These are phyloP conservation scores for Pararge aegeria DNA, from an alignment of 1,140 invertebrate species.

Conservation along the genomic window DNA sequence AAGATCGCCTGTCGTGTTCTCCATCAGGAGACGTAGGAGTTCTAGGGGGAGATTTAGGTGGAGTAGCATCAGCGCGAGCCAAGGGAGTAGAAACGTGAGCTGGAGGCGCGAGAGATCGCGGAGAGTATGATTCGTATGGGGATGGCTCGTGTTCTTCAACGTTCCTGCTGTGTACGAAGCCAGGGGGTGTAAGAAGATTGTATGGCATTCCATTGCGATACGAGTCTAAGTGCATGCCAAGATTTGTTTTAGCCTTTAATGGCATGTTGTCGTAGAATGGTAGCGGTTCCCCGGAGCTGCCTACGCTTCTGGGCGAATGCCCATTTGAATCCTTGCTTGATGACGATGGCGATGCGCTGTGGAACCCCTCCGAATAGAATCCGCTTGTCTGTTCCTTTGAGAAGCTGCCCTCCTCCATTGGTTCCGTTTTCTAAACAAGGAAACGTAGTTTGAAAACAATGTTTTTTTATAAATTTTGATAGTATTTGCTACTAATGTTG, in stretches of 20 bases:
- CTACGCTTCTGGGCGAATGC: conserved; percentile 67
- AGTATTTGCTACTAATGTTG: background rate
- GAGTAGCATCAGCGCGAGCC: conserved; percentile 63
- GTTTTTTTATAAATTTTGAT: background rate
- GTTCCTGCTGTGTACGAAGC: conserved; percentile 52
- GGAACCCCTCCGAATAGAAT: conserved; percentile 77
- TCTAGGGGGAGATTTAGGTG: conserved; percentile 80
- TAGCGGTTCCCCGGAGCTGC: conserved; percentile 67
- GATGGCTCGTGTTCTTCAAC: conserved; percentile 58
- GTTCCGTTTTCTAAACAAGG: conserved; percentile 65
- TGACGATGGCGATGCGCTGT: conserved; percentile 74
- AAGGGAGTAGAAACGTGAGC: conserved; percentile 65
- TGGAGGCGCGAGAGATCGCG: conserved; percentile 63
- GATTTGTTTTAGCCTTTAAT: conserved; percentile 65
- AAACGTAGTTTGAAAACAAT: conserved; percentile 1
- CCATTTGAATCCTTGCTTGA: conserved; percentile 75
- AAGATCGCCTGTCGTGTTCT: conserved; percentile 48
- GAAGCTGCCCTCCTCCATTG: conserved; percentile 67
- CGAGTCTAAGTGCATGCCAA: conserved; percentile 60
- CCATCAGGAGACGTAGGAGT: conserved; percentile 60
- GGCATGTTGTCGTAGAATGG: conserved; percentile 75
- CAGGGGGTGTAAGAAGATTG: conserved; percentile 68
- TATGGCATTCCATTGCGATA: conserved; percentile 59
- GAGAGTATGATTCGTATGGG: conserved; percentile 73
- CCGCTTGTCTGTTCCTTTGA: conserved; percentile 67